These are phyloP conservation scores for Dasypolia templi DNA, from an alignment of 2,888 invertebrate species.

Conservation along the genomic window DNA sequence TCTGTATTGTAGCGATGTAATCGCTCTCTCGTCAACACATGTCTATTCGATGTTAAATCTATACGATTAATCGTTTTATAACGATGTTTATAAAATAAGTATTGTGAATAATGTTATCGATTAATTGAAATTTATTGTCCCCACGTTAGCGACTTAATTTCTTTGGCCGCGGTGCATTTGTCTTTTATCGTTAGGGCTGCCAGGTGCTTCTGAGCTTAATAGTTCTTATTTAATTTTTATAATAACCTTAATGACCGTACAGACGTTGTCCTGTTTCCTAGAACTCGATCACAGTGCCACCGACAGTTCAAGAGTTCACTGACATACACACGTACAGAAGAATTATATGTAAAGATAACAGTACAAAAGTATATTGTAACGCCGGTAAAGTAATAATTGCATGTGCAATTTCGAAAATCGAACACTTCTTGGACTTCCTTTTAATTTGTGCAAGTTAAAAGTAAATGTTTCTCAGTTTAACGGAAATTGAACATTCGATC, in stretches of 20 bases:
- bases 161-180: constrained; percentile 61
- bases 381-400: neutral
- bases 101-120: constrained; percentile 72
- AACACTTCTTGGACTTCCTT: no score
- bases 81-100: constrained; percentile 63
- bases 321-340: no score
- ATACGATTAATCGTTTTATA: constrained; percentile 65
- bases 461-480: neutral
- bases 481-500: neutral
- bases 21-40: constrained; percentile 66
- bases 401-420: neutral
- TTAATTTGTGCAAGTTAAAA: neutral
- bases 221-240: neutral
- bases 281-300: no score
- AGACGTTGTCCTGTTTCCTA: no score
- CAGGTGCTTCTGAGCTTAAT: constrained; percentile 3
- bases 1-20: constrained; percentile 69
- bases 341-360: no score
- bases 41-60: constrained; percentile 59
- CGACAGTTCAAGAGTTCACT: no score
- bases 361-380: neutral
- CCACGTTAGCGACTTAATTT: constrained; percentile 68
- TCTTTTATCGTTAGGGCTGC: constrained; percentile 69
- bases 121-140: constrained; percentile 75
- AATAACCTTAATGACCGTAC: no score